phyloP scores from a whole-genome alignment of 2,113 vertebrate genomes.

The Melanostigma gelatinosum region DNA sequence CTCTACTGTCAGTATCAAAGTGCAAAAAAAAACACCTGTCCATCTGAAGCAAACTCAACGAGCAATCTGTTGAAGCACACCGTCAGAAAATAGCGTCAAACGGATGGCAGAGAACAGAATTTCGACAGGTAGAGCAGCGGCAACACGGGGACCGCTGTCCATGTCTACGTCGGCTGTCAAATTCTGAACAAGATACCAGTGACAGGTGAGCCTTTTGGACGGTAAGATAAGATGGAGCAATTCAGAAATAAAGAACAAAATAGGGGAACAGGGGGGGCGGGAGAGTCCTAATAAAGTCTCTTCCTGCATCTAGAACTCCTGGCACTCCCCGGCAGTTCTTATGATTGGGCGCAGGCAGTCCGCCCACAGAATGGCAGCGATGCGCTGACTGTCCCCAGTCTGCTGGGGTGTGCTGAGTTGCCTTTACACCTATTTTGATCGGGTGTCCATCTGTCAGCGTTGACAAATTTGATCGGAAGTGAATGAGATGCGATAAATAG shows the following conservation, averaged over 20 bases:
- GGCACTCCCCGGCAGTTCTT: background rate
- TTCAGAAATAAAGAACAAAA: slow-evolving; percentile 1
- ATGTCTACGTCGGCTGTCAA: slow-evolving; percentile 29
- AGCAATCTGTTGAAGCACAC: background rate
- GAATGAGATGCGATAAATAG: background rate
- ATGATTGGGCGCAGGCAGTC: slow-evolving; percentile 10
- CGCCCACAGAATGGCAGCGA: slow-evolving; percentile 30
- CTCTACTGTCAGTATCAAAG: background rate
- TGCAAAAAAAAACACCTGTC: background rate
- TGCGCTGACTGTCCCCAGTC: slow-evolving; percentile 8
- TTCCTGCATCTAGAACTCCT: background rate
- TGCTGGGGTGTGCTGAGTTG: slow-evolving; percentile 6
- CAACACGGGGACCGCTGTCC: slow-evolving; percentile 27
- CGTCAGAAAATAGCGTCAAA: slow-evolving; percentile 14
- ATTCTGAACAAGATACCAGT: slow-evolving; percentile 12
- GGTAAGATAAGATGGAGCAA: background rate
- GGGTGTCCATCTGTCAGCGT: slow-evolving; percentile 18
- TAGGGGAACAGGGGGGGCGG: background rate
- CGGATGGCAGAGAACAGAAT: background rate
- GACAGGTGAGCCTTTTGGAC: slow-evolving; percentile 28
- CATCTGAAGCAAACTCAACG: background rate
- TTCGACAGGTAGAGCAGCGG: slow-evolving; percentile 34
- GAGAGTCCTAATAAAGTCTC: background rate
- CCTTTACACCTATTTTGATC: slow-evolving; percentile 30
- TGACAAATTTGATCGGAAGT: slow-evolving; percentile 25